Base-by-base conservation (phyloP, 92 coral and sea anemone genomes). In the Desmophyllum pertusum region DNA sequence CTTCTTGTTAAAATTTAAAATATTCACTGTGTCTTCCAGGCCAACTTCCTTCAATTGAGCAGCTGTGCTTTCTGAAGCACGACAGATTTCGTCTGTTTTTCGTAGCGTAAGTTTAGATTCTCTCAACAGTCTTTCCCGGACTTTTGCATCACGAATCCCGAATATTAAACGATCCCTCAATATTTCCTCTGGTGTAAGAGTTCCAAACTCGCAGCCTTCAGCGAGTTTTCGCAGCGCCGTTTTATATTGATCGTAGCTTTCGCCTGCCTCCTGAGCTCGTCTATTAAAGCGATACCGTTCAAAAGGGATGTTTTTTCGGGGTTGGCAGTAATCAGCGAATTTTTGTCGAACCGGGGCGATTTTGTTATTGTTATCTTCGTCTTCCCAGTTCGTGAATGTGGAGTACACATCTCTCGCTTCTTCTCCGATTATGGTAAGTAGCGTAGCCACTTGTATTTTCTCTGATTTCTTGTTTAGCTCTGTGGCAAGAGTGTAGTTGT, bases 141-240 rank as follows among this genome's bases (percentile, higher is more conserved):
- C 91, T 53, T 91, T 91, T 1, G 77, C 64, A 43, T 91, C 91
- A 11, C 75, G 36, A 1, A 88, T 84, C 10, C 89, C 89, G 50
- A 91, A 88, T 14, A 87, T 50, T 78, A 87, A 39, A 27, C 80
- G 75, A 55, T 91, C 91, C 0, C 89, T 75, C 5, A 84, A 64
- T 18, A 89, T 86, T 57, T 86, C 92, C 11, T 89, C 87, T 3
- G 91, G 85, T 6, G 81, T 92, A 31, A 86, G 86, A 1, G 89
- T 80, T 17, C 70, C 61, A 43, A 92, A 85, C 14, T 92, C 84
- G 35, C 92, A 92, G 5, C 86, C 76, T 45, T 77, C 92, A 1
- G 89, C 89, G 5, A 83, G 68, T 48, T 92, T 92, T 66, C 89
- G 59, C 11, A 86, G 74, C 1, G 95, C 90, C 15, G 88, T 89